Base-by-base conservation (phyloP, 2,888 invertebrate genomes). In the Hanleya hanleyi region DNA sequence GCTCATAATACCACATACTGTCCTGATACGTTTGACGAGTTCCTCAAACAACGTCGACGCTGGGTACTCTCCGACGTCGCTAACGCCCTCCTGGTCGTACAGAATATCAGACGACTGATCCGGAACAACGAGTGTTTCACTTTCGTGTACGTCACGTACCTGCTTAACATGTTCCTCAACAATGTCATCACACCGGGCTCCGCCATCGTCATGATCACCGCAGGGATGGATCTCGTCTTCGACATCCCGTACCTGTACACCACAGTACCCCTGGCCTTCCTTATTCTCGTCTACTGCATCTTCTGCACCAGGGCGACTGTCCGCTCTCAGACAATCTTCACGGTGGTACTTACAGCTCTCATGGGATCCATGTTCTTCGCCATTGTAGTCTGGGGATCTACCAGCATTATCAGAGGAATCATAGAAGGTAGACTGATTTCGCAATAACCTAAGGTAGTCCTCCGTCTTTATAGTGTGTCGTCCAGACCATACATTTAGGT, bases 61-160 rank as follows among this genome's bases (percentile, higher is more conserved):
- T 83, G 83, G 83, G 81, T 83, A 9, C 77, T 83, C 7, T 83
- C 83, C 0, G 83, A 83, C 73, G 79, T 83, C 72, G 81, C 82
- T 41, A 83, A 83, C 73, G 78, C 77, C 38, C 65, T 83, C 29
- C 73, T 83, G 32, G 83, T 83, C 22, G 79, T 83, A 57, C 79
- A 76, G 47, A 82, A 83, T 69, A 73, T 82, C 49, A 71, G 75
- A 32, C 69, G 67, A 9, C 76, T 83, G 50, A 75, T 82, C 4
- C 76, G 79, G 15, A 81, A 81, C 69, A 83, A 83, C 74, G 79
- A 79, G 49, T 80, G 82, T 70, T 83, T 83, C 77, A 76, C 77
- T 49, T 70, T 83, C 38, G 74, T 81, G 26, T 83, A 83, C 74
- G 75, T 83, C 33, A 64, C 79, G 33, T 83, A 83, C 67, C 74